phyloP scores from a whole-genome alignment of 2,888 invertebrate species.

The Nomada hirtipes region DNA sequence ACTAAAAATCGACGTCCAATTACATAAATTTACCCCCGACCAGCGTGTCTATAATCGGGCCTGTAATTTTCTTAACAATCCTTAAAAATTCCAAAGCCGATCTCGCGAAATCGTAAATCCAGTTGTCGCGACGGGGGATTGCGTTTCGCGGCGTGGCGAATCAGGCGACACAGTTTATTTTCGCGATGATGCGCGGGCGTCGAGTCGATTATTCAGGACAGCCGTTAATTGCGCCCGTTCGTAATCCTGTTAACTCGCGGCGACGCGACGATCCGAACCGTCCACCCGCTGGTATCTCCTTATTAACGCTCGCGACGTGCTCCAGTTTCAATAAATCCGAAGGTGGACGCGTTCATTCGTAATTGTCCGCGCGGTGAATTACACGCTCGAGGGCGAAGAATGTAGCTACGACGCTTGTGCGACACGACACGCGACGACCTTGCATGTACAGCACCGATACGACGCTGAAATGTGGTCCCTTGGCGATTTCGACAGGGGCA shows the following conservation, averaged over 20 bases:
- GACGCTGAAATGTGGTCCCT: neutral
- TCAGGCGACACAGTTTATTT: constrained; percentile 14
- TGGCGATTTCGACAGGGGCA: constrained; percentile 32
- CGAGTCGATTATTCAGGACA: constrained; percentile 33
- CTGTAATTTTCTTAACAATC: neutral
- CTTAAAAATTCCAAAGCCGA: neutral
- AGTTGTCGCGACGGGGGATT: neutral
- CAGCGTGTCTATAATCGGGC: neutral
- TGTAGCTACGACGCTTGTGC: constrained; percentile 40
- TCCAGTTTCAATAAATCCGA: constrained; percentile 46
- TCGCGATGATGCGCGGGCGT: constrained; percentile 38
- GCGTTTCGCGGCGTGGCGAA: constrained; percentile 25
- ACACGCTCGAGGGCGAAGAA: constrained; percentile 33
- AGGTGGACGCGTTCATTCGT: constrained; percentile 38
- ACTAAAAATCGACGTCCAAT: no score
- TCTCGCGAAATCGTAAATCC: neutral
- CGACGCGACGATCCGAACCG: neutral
- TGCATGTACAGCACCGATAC: constrained; percentile 36
- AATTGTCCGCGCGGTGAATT: constrained; percentile 51
- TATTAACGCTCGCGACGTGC: constrained; percentile 17
- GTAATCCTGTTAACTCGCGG: constrained; percentile 29
- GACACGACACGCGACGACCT: constrained; percentile 44
- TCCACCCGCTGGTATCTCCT: neutral
- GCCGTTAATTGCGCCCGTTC: constrained; percentile 36
- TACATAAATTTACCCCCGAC: neutral